phyloP scores from a whole-genome alignment of 2,113 vertebrate species.

The Chaetura pelagica region DNA sequence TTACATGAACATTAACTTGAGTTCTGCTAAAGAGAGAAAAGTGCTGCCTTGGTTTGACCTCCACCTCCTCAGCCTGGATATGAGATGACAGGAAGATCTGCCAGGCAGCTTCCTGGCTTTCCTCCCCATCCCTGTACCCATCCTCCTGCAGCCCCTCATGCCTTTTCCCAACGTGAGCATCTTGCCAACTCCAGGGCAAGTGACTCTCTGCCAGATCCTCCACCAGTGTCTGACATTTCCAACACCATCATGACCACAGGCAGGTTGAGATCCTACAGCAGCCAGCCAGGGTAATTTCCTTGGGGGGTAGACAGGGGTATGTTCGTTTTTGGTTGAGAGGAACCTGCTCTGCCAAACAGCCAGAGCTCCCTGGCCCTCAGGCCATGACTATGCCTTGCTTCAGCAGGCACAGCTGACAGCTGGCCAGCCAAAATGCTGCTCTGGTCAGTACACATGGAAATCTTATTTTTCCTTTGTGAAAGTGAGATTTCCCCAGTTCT shows the following conservation, averaged over 20 bases:
- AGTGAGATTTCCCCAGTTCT: neutral
- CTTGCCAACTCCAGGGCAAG: rapidly evolving
- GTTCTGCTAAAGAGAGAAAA: neutral
- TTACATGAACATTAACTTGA: neutral
- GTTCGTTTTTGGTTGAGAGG: neutral
- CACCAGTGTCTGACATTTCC: neutral
- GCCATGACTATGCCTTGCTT: neutral
- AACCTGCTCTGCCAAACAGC: neutral
- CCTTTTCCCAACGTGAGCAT: rapidly evolving
- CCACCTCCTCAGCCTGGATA: neutral
- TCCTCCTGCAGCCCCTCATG: neutral
- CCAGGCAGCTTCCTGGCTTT: neutral
- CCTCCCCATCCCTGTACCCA: neutral
- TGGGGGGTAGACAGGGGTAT: rapidly evolving
- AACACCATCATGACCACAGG: neutral
- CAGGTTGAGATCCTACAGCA: neutral
- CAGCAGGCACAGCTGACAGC: neutral
- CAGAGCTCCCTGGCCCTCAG: neutral
- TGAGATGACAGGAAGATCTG: neutral
- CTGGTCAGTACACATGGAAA: neutral
- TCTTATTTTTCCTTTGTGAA: neutral
- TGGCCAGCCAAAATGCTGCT: neutral
- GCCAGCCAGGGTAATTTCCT: neutral
- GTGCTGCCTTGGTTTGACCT: neutral
- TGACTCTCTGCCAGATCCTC: neutral